Conservation (phyloP, 2,888 invertebrate genomes). For the Harpalus rubripes region DNA sequence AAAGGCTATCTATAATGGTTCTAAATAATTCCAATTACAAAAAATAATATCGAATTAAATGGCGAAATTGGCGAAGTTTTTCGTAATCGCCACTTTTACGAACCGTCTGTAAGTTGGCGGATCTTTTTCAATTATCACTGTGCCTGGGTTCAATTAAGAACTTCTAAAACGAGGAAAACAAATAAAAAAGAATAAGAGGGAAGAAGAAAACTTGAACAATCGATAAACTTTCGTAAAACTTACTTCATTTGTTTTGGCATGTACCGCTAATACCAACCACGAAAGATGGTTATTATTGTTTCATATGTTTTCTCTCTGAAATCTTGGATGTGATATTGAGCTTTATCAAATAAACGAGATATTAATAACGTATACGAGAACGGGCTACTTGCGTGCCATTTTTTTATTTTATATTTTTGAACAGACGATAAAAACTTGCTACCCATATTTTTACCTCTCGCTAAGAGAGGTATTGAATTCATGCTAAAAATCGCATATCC, state of each 20-base stretch:
- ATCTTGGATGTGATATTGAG: background rate
- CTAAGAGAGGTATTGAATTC: too few species aligned
- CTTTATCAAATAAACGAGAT: constrained; percentile 6
- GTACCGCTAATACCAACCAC: constrained; percentile 9
- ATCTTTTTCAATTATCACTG: constrained; percentile 57
- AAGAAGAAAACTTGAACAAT: constrained; percentile 48
- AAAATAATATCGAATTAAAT: constrained; percentile 40
- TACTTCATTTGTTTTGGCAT: constrained; percentile 53
- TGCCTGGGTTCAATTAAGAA: constrained; percentile 45
- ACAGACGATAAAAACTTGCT: too few species aligned
- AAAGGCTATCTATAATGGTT: background rate
- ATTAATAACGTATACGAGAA: background rate
- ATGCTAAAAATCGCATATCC: too few species aligned
- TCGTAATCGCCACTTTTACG: constrained; percentile 39
- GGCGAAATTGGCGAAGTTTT: constrained; percentile 40
- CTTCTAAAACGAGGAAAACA: constrained; percentile 51
- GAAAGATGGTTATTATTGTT: constrained; percentile 13
- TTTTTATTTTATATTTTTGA: too few species aligned
- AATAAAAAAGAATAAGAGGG: constrained; percentile 43
- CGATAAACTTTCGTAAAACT: constrained; percentile 48
- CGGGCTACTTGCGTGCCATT: too few species aligned
- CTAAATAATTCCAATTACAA: background rate
- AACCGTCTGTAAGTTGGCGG: constrained; percentile 25
- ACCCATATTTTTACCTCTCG: too few species aligned
- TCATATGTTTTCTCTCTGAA: constrained; percentile 7